Percentiles rank a stretch among this genome's conserved stretches.
Conservation (phyloP, 2,797 vertebrate species). For the Garrulus glandarius region DNA sequence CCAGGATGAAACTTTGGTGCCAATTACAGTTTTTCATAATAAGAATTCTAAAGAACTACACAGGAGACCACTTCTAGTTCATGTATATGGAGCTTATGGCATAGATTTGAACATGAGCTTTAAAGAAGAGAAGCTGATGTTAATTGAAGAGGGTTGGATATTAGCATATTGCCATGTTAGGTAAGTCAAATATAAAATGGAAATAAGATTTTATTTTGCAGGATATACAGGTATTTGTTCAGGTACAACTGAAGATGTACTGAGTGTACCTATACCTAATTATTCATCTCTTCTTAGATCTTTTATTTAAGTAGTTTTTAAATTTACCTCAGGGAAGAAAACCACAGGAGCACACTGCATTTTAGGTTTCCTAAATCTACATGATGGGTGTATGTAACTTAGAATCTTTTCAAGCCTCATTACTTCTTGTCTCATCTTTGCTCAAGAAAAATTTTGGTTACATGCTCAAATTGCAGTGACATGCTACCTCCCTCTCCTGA, state of each 20-base stretch:
- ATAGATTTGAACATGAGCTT: conserved; percentile 91
- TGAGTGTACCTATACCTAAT: not conserved
- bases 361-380: not conserved
- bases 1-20: conserved; percentile 89
- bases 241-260: not conserved
- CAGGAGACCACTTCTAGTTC: conserved; percentile 85
- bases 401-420: not conserved
- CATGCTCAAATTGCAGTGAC: not conserved
- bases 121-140: conserved; percentile 85
- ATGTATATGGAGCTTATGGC: conserved; percentile 96
- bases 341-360: not conserved
- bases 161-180: conserved; percentile 96
- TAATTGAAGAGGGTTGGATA: conserved; percentile 91
- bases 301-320: not conserved
- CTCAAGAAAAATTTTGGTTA: not conserved
- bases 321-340: not conserved
- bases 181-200: conserved; percentile 70
- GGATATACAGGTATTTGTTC: not conserved
- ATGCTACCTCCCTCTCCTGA: not conserved
- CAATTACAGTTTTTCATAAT: conserved; percentile 88
- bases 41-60: conserved; percentile 72
- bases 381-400: not conserved
- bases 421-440: not conserved
- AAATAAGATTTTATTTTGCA: not conserved
- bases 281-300: not conserved